Evolutionary conservation across 1,140 invertebrate species (phyloP), one percentile per base, ranked within the genome.

Genomic region (Drosophila albomicans): DNA sequence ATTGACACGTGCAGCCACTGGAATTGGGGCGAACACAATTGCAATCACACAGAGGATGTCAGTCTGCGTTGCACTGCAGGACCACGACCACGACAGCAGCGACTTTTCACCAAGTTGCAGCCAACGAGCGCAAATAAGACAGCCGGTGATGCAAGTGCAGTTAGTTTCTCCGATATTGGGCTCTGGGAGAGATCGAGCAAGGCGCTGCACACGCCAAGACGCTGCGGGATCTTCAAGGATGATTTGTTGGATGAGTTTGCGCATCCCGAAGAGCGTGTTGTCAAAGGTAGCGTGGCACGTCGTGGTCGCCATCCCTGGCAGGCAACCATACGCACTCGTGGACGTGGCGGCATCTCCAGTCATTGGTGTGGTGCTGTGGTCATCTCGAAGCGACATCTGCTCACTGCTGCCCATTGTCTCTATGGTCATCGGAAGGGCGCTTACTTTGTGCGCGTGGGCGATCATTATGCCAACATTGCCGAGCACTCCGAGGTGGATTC

Each of bases 371-470:
- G 96, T 1, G 96, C 95, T 0, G 95, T 96, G 2, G 93, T 97
- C 2, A 93, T 97, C 28, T 95, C 94, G 8, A 93, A 95, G 30
- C 91, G 94, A 45, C 96, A 96, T 90, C 93, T 97, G 5, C 91
- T 97, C 3, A 97, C 96, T n/a, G 96, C 96, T 1, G 96, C 96
- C 1, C 96, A 97, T 91, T 97, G 96, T 85, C 93, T 97, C 8
- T 93, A 94, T 68, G 95, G 96, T 4, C 96, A 95, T 82, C 93
- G 94, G 5, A 96, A 96, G 88, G 94, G 94, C 3, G 94, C 94
- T 0, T 96, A 96, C 75, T 94, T 96, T 49, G 93, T 96, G 3
- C 93, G 96, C 10, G 94, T 95, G 41, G 96, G 96, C 7, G 96
- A 96, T 93, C 96, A 95, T 75, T 95, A 96, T 82, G 94, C 94